Conservation (phyloP, 2,888 invertebrate species). For the Alentia gelatinosa region DNA sequence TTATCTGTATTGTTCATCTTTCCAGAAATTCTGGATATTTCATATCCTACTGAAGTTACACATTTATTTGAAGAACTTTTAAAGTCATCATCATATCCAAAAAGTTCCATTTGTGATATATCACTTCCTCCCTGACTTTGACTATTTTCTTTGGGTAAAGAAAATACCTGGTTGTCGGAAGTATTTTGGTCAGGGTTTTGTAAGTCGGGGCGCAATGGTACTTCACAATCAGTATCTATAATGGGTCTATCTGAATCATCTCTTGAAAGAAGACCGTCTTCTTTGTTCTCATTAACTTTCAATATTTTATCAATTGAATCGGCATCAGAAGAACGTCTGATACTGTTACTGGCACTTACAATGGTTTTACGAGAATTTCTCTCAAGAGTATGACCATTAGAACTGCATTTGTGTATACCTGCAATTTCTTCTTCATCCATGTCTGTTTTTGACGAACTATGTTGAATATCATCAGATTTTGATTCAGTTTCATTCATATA, state of each 20-base stretch:
- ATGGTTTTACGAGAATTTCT: neutral
- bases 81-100: too few relatives aligned
- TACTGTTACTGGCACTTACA: neutral
- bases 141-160: neutral
- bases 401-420: neutral
- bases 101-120: too few relatives aligned
- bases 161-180: neutral
- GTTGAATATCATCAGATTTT: neutral
- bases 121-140: neutral
- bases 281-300: neutral
- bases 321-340: neutral
- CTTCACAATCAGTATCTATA: too few relatives aligned
- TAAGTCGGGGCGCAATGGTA: too few relatives aligned
- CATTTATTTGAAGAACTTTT: neutral
- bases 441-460: neutral
- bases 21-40: neutral
- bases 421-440: neutral
- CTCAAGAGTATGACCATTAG: neutral
- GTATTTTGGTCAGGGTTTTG: too few relatives aligned
- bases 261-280: neutral
- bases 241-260: neutral
- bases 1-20: too few relatives aligned
- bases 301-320: neutral
- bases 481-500: neutral
- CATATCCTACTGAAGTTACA: neutral